Evolutionary conservation across 2,113 vertebrate genomes (phyloP).

Genomic region (Scortum barcoo): DNA sequence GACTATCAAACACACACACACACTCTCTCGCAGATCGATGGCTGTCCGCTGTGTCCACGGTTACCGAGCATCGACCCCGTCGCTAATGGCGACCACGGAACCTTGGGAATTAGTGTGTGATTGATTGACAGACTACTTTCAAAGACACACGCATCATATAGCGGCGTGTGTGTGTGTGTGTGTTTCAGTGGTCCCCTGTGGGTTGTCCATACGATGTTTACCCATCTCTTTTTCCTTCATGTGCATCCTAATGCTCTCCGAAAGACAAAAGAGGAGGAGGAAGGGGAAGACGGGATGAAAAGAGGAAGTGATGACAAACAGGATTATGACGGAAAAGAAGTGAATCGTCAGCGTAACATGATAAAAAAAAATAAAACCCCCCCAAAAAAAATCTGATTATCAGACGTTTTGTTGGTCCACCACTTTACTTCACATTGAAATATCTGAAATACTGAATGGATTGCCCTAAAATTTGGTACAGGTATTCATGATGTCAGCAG

Average conservation of each 20-base stretch:
- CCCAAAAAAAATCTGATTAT: too few relatives aligned
- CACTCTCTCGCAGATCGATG: slow-evolving; percentile 74
- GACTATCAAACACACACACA: slow-evolving; percentile 70
- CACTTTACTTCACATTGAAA: background rate
- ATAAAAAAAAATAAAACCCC: too few relatives aligned
- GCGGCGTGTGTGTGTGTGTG: slow-evolving; percentile 47
- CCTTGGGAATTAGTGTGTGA: slow-evolving; percentile 81
- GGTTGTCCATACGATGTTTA: slow-evolving; percentile 69
- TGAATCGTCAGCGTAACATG: slow-evolving; percentile 52
- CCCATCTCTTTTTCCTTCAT: slow-evolving; percentile 62
- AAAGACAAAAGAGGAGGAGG: slow-evolving; percentile 42
- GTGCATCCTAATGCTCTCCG: slow-evolving; percentile 66
- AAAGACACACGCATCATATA: slow-evolving; percentile 60
- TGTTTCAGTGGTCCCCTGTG: slow-evolving; percentile 60
- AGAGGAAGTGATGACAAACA: background rate
- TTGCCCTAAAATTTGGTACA: background rate
- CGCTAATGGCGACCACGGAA: slow-evolving; percentile 82
- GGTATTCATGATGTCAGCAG: background rate
- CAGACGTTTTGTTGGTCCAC: background rate
- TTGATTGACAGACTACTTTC: slow-evolving; percentile 79
- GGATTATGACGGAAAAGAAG: slow-evolving; percentile 12
- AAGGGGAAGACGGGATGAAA: background rate
- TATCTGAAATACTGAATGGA: background rate
- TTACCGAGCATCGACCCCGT: slow-evolving; percentile 79
- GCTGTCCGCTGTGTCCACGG: slow-evolving; percentile 80